Conservation (phyloP, 1,140 invertebrate species). For the Colletes gigas region DNA sequence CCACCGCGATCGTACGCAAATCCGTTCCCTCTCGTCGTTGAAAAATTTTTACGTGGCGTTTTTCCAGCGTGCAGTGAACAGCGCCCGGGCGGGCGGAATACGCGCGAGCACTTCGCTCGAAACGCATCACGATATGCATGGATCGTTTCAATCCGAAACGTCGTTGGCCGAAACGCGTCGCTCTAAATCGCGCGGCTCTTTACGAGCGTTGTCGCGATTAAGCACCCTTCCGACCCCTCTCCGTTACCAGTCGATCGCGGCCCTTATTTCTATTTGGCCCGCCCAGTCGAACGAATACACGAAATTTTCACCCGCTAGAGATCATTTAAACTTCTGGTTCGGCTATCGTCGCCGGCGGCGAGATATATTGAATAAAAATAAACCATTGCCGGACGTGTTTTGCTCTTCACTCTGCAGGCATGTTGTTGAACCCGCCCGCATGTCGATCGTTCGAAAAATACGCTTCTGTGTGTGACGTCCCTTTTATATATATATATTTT, state of each 20-base stretch:
- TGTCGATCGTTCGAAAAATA: neutral
- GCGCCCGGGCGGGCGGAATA: neutral
- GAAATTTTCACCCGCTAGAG: constrained; percentile 13
- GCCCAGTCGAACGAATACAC: neutral
- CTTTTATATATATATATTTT: neutral
- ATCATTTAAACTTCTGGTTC: constrained; percentile 20
- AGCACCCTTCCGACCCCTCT: neutral
- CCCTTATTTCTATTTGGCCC: constrained; percentile 27
- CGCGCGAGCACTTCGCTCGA: neutral
- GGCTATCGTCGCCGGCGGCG: constrained; percentile 17
- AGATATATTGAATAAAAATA: constrained; percentile 50
- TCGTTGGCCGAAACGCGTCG: constrained; percentile 18
- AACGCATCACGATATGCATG: constrained; percentile 34
- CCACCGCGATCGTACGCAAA: constrained; percentile 7
- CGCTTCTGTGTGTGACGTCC: neutral
- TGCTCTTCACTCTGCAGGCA: neutral
- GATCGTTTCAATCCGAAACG: constrained; percentile 16
- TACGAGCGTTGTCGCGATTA: constrained; percentile 12
- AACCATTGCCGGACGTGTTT: constrained; percentile 10
- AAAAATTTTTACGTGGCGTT: constrained; percentile 25
- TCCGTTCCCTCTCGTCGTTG: neutral
- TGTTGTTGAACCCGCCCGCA: neutral
- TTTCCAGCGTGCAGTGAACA: constrained; percentile 10
- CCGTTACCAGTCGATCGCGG: neutral
- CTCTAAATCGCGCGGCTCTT: constrained; percentile 24